Base-by-base conservation (phyloP, 2,888 invertebrate genomes). In the Xestia c-nigrum region DNA sequence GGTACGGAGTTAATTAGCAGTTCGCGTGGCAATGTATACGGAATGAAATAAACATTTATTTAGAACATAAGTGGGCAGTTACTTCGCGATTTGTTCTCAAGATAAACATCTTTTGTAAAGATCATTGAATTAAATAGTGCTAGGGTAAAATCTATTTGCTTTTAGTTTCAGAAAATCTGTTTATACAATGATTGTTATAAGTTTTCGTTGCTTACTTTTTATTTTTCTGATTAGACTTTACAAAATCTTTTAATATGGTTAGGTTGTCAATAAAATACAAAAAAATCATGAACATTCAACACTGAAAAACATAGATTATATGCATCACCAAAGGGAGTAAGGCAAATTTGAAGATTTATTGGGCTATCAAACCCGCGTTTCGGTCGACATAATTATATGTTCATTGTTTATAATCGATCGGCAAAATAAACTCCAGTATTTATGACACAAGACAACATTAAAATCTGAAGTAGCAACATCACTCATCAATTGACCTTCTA, bases 1-100 rank as follows among this genome's bases (percentile, higher is more conserved):
- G 31, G 65, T 82, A 61, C 76, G 71, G 80, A 88, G 86, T 87
- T 93, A 94, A 94, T 93, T 92, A 90, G 90, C 81, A 78, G 87
- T 90, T 94, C 88, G 94, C 94, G 94, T 94, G 94, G 91, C 84
- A 76, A 74, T 50, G 52, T 86, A 16, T 83, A 78, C 83, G 85
- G 87, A 90, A 89, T 87, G 86, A 89, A 91, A 92, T 90, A 86
- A 90, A 87, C 89, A 91, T 92, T 92, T 92, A 89, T 88, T 89
- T 90, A 65, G 63, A 83, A 86, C 89, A 90, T 89, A 92, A 93
- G 90, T 91, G 90, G 90, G 83, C 84, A 85, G 87, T 91, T 90
- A 88, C 74, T 78, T 75, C 69, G 70, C 84, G 74, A 86, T 88
- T 87, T 85, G 78, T 84, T 80, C 6, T 21, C 3, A 31, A 24